A percentile compares a stretch with the other conserved stretches of the same genome.
phyloP scores from a whole-genome alignment of 1,140 invertebrate genomes.

The Brachionus manjavacas region DNA sequence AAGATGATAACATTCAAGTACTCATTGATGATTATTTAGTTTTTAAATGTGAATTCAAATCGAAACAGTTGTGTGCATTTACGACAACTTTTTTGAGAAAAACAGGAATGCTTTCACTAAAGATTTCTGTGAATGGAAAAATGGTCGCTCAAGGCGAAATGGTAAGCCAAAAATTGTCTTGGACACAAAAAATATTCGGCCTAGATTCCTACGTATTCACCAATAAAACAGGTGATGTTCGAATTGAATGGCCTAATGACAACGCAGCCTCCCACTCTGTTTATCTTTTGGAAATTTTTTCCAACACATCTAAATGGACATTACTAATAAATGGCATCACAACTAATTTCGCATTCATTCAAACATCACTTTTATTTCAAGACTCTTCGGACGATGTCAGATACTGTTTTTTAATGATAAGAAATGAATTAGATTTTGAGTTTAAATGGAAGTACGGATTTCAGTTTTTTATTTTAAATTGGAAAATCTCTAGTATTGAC shows the following conservation, averaged over 20 bases:
- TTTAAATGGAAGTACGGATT: not conserved
- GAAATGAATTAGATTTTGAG: not conserved
- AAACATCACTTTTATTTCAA: not conserved
- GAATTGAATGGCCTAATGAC: not conserved
- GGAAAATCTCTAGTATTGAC: not conserved
- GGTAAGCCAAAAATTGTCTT: not conserved
- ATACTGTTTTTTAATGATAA: not conserved
- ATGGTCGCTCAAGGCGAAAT: not conserved
- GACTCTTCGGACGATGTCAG: not conserved
- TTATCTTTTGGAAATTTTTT: not conserved
- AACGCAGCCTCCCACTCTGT: not conserved
- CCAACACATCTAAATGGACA: not conserved
- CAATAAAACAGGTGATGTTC: not conserved
- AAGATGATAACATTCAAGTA: not conserved
- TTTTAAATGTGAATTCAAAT: not conserved
- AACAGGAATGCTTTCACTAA: not conserved
- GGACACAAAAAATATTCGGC: not conserved
- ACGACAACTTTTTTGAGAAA: not conserved
- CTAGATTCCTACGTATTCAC: not conserved
- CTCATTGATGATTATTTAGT: not conserved
- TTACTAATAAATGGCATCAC: not conserved
- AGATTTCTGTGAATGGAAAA: not conserved
- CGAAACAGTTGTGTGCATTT: not conserved
- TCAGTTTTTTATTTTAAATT: not conserved
- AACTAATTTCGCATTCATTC: not conserved